Conservation (phyloP, 2,888 invertebrate genomes). For the Lepidocyrtoides sp. region DNA sequence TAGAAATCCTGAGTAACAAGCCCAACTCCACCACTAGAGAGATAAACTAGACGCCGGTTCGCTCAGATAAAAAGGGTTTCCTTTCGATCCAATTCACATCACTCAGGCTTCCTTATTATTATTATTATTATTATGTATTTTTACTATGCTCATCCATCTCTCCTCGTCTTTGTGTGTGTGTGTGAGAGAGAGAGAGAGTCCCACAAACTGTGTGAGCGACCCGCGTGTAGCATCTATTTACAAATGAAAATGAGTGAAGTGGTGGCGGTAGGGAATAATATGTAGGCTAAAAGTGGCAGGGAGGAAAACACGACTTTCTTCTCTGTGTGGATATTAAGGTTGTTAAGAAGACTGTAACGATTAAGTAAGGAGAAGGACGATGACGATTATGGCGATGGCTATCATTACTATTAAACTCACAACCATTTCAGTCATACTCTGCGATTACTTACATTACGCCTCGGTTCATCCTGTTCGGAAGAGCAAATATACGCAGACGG, state of each 20-base stretch:
- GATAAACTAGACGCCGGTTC: not conserved
- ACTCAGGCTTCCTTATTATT: not conserved
- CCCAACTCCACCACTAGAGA: not conserved
- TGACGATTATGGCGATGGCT: slow-evolving; percentile 68
- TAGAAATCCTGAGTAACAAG: slow-evolving; percentile 52
- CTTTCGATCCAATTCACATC: slow-evolving; percentile 27
- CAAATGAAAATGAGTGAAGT: slow-evolving; percentile 6
- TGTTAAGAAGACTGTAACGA: slow-evolving; percentile 45
- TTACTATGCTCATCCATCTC: not conserved
- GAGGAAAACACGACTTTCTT: slow-evolving; percentile 9
- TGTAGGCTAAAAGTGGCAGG: slow-evolving; percentile 7
- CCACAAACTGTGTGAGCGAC: not conserved
- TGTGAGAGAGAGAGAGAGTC: not conserved
- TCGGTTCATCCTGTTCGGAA: not conserved
- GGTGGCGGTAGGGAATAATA: not conserved
- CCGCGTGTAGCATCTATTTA: no score
- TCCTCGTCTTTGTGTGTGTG: not conserved
- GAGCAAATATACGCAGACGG: not conserved
- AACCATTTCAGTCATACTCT: slow-evolving; percentile 33
- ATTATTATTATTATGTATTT: not conserved
- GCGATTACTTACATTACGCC: slow-evolving; percentile 31
- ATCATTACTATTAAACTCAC: slow-evolving; percentile 62
- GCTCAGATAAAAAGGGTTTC: not conserved
- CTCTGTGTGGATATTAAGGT: not conserved
- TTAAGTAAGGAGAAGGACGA: slow-evolving; percentile 60